Evolutionary conservation across 2,888 invertebrate species (phyloP), one percentile per base, ranked within the genome.

Genomic region (Ernsta delagoae): DNA sequence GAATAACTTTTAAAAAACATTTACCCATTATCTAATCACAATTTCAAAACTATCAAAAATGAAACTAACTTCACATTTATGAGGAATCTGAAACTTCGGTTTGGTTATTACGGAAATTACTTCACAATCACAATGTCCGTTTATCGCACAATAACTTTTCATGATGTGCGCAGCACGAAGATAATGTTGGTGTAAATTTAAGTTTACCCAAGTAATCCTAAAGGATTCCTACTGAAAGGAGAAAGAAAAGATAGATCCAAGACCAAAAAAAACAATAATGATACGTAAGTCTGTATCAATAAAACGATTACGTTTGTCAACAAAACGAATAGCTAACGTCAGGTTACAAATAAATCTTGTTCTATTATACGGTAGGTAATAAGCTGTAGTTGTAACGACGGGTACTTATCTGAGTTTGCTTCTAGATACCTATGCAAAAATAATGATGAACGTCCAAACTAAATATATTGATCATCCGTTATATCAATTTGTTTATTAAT

Each of bases 401-500:
- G 11, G 11, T 34, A 31, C 24, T 34, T 34, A 34, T 60, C 53
- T 41, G 41, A 45, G 56, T 57, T 48, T 9, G 57, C 59, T 69
- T n/a, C 57, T 63, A 65, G 61, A 65, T 65, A 71, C n/a, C 3
- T 36, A 36, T 65, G 72, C 65, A 68, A 71, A 70, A 68, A 65
- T 60, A 59, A 54, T 45, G 34, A 65, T 43, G 41, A 69, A 65
- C 36, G 59, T 70, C 59, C 34, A 70, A 71, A 74, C 59, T 43
- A 70, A 71, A 74, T 75, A 70, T 75, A 75, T 75, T 73, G 82
- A 83, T 81, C 81, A 82, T 86, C 85, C 87, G 88, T 88, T 88
- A 87, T 88, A 91, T 89, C 88, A 90, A 92, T 89, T 92, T 88
- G 88, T 89, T 86, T 90, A 90, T 90, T 91, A 92, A 91, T 92